Evolutionary conservation across 2,797 vertebrate genomes (phyloP), one percentile per base, ranked within the genome.

Genomic region (Squalus acanthias): DNA sequence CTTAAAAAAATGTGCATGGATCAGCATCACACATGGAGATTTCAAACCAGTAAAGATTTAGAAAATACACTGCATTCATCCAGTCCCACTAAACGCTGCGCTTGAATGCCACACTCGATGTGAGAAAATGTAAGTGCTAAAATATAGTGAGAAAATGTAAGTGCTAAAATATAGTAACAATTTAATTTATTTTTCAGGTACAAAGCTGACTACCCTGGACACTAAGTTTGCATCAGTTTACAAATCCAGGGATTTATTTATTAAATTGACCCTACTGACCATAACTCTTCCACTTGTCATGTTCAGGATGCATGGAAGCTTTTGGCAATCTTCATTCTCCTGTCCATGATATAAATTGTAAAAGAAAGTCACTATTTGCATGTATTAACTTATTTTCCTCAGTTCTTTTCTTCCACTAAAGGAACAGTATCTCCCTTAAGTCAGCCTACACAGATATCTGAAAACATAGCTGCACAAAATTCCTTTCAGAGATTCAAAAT

Each of bases 361-460:
- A 50, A 17, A 95, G 15, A 57, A 76, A 95, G 10, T 74, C 69
- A 53, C 46, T 53, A 74, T 53, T 13, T 15, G 22, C 4, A 26
- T 46, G 46, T 94, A 94, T 91, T 60, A 69, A 53, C 50, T 94
- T 67, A 9, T 22, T 53, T 76, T 33, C 57, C 50, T 92, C 60
- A 65, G 89, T 92, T 33, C 57, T 92, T n/a, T 50, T 60, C 89
- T 92, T 92, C 4, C 89, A 65, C 60, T 92, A 65, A 92, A 63
- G 17, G 60, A 33, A 12, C 50, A n/a, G 1, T 33, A 72, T 57
- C 94, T 10, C 63, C 13, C 60, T 46, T 17, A 50, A 39, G 24
- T n/a, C 39, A 26, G 39, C 33, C 24, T 24, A 39, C 33, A 39
- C 15, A 60, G 57, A 33, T 15, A 95, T 70, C 17, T 72, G 22